Evolutionary conservation across 1,140 invertebrate genomes (phyloP).

Genomic region (Drosophila varians): DNA sequence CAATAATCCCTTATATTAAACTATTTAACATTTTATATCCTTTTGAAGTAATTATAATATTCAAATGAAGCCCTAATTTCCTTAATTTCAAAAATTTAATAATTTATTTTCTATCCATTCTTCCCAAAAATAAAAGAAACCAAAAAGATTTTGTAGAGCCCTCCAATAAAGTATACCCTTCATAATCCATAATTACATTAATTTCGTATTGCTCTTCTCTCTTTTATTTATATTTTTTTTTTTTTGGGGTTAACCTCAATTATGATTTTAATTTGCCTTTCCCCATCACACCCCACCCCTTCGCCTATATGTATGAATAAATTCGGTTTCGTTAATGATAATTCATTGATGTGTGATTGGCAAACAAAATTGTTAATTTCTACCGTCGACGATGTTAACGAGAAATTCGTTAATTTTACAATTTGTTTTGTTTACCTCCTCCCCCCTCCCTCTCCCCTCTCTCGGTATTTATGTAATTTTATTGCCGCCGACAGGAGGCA

Average conservation of each 20-base stretch:
- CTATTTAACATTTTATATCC: too few relatives aligned
- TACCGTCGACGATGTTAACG: constrained; percentile 25
- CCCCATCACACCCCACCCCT: not conserved
- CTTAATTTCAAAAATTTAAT: too few relatives aligned
- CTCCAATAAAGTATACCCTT: not conserved
- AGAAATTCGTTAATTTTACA: constrained; percentile 47
- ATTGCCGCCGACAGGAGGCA: constrained; percentile 19
- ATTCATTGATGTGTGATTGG: constrained; percentile 50
- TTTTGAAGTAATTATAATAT: too few relatives aligned
- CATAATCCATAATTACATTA: constrained; percentile 2
- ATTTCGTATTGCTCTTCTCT: not conserved
- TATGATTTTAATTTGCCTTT: constrained; percentile 32
- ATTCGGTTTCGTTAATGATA: constrained; percentile 35
- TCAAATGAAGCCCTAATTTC: too few relatives aligned
- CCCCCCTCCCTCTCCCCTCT: not conserved
- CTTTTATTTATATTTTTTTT: not conserved
- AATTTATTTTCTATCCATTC: too few relatives aligned
- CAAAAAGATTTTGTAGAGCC: not conserved
- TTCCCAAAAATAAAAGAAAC: too few relatives aligned
- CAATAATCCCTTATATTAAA: too few relatives aligned
- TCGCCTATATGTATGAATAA: not conserved
- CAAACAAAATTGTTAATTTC: constrained; percentile 50
- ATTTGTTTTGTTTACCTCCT: constrained; percentile 4
- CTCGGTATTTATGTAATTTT: not conserved
- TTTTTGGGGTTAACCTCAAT: constrained; percentile 33